Evolutionary conservation across 2,888 invertebrate genomes (phyloP), one percentile per base, ranked within the genome.

Genomic region (Chouioia cunea): DNA sequence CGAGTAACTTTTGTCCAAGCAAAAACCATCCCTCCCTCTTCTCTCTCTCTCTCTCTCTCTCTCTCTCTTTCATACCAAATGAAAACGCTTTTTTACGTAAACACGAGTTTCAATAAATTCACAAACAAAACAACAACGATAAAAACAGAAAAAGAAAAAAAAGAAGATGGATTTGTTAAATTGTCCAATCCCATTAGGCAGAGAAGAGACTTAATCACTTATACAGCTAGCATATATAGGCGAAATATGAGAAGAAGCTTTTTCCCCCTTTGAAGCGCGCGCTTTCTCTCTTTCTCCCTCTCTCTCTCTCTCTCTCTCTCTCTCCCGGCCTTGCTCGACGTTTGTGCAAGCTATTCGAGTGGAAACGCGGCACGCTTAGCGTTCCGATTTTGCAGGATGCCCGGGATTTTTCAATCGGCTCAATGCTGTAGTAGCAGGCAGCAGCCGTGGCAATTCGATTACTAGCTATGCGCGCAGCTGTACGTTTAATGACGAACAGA

Each of bases 391-490:
- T 44, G 54, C 22, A n/a, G n/a, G n/a, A n/a, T 65, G 48, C 63
- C 56, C 71, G 12, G 59, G 43, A 43, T 52, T 54, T 52, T 43
- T 66, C 36, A 36, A 36, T 36, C 36, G 36, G 36, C 36, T 6
- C 36, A 12, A 36, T 65, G 16, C 68, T 74, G 67, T 68, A 73
- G 70, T 47, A 69, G 62, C 73, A 27, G 52, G 10, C 36, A 18
- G 22, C 14, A 6, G 27, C 0, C n/a, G 58, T 16, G 27, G 16
- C 16, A 36, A 36, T 36, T 36, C 36, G 36, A 36, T 36, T 36
- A 36, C 36, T 36, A 36, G 36, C 36, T 36, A 12, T 10, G 36
- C 36, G 36, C 36, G 36, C 36, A 36, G 36, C 36, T 36, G 36
- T 36, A 36, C 6, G 36, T 36, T 36, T 36, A 36, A 36, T 6